phyloP scores from a whole-genome alignment of 2,888 invertebrate species.

The Nipponacmea schrenckii region DNA sequence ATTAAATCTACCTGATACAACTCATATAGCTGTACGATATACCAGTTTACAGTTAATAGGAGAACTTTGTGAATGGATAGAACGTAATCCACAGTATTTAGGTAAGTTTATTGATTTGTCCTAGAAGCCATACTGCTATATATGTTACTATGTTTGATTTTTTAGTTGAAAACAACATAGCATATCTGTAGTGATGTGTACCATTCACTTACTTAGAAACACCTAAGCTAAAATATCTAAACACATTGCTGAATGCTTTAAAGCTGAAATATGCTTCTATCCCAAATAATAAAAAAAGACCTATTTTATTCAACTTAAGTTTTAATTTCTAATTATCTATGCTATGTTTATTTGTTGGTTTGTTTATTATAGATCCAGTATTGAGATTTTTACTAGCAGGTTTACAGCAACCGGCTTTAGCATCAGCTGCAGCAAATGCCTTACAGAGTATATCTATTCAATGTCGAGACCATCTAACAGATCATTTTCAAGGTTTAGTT shows the following conservation, averaged over 20 bases:
- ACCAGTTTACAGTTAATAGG: slow-evolving; percentile 87
- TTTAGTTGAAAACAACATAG: too few relatives aligned
- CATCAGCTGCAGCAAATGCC: slow-evolving; percentile 81
- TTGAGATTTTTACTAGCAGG: slow-evolving; percentile 80
- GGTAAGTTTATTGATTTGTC: slow-evolving; percentile 67
- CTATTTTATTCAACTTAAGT: too few relatives aligned
- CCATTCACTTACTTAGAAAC: too few relatives aligned
- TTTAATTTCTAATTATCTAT: too few relatives aligned
- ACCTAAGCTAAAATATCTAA: too few relatives aligned
- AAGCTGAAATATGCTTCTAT: too few relatives aligned
- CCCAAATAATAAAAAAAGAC: too few relatives aligned
- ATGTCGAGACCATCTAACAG: slow-evolving; percentile 82
- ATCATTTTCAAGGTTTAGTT: slow-evolving; percentile 80
- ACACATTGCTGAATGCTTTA: too few relatives aligned
- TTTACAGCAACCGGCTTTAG: slow-evolving; percentile 59
- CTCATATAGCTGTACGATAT: slow-evolving; percentile 87
- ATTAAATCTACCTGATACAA: slow-evolving; percentile 81
- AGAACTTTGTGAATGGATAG: slow-evolving; percentile 95
- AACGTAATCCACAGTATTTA: slow-evolving; percentile 83
- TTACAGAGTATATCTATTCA: slow-evolving; percentile 86
- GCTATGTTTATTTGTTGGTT: too few relatives aligned
- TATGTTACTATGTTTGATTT: too few relatives aligned
- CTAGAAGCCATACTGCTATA: too few relatives aligned
- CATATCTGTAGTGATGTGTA: too few relatives aligned
- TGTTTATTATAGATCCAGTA: slow-evolving; percentile 75